Evolutionary conservation across 2,888 invertebrate species (phyloP).

Genomic region (Harpalus rubripes): DNA sequence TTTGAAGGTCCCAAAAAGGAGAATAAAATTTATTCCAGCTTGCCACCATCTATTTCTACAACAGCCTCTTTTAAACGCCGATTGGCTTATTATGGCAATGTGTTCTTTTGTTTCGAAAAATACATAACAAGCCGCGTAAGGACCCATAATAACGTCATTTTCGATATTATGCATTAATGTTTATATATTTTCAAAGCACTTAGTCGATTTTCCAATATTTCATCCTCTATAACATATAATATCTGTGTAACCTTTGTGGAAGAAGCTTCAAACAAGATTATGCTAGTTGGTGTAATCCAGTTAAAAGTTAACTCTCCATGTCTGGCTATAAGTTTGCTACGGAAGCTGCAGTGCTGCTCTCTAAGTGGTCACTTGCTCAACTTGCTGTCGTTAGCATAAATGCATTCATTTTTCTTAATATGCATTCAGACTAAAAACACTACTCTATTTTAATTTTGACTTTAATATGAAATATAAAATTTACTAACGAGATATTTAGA

Average conservation of each 20-base stretch:
- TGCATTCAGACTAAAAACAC: background rate
- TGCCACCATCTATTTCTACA: too few relatives aligned
- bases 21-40: too few relatives aligned
- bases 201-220: too few relatives aligned
- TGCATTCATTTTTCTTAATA: slow-evolving; percentile 40
- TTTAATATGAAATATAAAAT: background rate
- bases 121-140: too few relatives aligned
- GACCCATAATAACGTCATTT: too few relatives aligned
- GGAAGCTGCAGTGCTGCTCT: background rate
- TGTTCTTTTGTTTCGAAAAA: too few relatives aligned
- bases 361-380: slow-evolving; percentile 22
- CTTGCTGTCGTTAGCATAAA: slow-evolving; percentile 25
- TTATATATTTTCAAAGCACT: too few relatives aligned
- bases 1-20: too few relatives aligned
- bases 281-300: background rate
- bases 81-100: too few relatives aligned
- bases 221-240: too few relatives aligned
- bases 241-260: slow-evolving; percentile 15
- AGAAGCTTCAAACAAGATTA: slow-evolving; percentile 55
- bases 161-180: too few relatives aligned
- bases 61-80: too few relatives aligned
- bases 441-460: slow-evolving; percentile 20
- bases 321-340: background rate
- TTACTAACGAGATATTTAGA: background rate
- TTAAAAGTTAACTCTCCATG: background rate